phyloP scores from a whole-genome alignment of 1,140 invertebrate species.

The Drosophila kikkawai region DNA sequence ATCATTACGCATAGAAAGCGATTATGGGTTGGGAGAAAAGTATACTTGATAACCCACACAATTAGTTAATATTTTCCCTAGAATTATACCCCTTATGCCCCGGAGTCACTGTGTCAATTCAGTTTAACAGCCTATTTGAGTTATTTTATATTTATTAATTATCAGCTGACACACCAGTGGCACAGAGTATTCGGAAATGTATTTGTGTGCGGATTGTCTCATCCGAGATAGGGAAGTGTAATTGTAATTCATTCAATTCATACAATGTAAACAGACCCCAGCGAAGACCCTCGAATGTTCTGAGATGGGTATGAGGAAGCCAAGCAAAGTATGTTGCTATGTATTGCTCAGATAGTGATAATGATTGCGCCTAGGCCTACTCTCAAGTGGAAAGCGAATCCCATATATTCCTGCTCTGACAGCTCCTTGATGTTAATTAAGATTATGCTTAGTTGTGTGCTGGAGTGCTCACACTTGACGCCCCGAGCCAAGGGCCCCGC shows the following conservation, averaged over 20 bases:
- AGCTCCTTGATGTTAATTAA: constrained; percentile 21
- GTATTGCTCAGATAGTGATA: constrained; percentile 18
- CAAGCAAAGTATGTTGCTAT: constrained; percentile 17
- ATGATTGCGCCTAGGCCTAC: constrained; percentile 1
- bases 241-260: constrained; percentile 38
- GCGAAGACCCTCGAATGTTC: constrained; percentile 23
- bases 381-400: constrained; percentile 1
- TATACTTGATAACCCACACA: constrained; percentile 13
- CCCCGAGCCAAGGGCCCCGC: neutral
- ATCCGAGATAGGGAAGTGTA: constrained; percentile 18
- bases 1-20: neutral
- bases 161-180: constrained; percentile 43
- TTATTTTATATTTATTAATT: constrained; percentile 54
- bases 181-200: neutral
- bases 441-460: constrained; percentile 1
- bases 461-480: constrained; percentile 8
- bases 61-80: constrained; percentile 20
- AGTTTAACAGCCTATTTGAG: constrained; percentile 74
- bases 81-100: constrained; percentile 11
- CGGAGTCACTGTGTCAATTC: constrained; percentile 64
- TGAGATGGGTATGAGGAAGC: constrained; percentile 32
- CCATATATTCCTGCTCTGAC: constrained; percentile 4
- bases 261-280: constrained; percentile 23
- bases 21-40: neutral
- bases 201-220: neutral